A percentile compares a stretch with the other conserved stretches of the same genome.
phyloP scores from a whole-genome alignment of 2,888 invertebrate genomes.

The Drosophila mettleri region DNA sequence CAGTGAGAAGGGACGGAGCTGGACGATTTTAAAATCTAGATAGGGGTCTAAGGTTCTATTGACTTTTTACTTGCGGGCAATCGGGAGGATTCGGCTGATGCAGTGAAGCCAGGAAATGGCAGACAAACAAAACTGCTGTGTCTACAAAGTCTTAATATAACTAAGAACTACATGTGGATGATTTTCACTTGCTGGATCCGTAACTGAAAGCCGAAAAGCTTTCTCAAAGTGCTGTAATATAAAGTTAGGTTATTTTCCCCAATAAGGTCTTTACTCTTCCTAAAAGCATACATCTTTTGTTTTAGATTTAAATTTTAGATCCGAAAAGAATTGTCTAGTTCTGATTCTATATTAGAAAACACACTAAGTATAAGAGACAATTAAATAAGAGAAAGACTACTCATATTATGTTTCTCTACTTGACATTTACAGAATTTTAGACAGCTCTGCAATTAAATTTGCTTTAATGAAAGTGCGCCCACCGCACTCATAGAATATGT shows the following conservation, averaged over 20 bases:
- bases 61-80: background rate
- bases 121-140: background rate
- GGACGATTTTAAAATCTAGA: constrained; percentile 13
- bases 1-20: constrained; percentile 9
- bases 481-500: background rate
- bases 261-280: background rate
- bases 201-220: background rate
- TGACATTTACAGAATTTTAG: background rate
- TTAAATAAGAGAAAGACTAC: too few relatives aligned
- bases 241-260: too few relatives aligned
- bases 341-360: too few relatives aligned
- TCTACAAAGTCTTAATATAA: background rate
- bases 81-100: constrained; percentile 7
- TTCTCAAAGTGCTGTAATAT: background rate
- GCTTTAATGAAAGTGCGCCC: background rate
- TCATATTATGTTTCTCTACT: too few relatives aligned
- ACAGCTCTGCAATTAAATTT: too few relatives aligned
- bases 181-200: background rate
- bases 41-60: background rate
- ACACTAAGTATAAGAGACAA: too few relatives aligned
- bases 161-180: background rate
- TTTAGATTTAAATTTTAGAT: too few relatives aligned
- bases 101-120: constrained; percentile 9
- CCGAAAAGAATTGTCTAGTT: too few relatives aligned
- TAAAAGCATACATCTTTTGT: background rate